Base-by-base conservation (phyloP, 2,797 vertebrate species). In the Ispidina lecontei region DNA sequence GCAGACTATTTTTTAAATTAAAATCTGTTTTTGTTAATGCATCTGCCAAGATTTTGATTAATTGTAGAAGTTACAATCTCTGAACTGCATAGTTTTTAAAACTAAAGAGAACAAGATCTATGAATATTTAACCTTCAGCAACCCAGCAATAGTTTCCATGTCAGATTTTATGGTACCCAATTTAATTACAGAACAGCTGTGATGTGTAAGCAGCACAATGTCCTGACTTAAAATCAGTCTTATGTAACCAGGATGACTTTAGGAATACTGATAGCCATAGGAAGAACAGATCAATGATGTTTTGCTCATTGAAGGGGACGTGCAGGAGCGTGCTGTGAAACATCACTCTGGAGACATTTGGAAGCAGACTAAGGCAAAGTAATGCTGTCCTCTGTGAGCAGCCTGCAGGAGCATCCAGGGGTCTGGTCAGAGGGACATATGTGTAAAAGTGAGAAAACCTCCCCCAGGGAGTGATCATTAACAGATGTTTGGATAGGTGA, bases 151-250 rank as follows among this genome's bases (percentile, higher is more conserved):
- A 44, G 58, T 77, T 86, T 78, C 49, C 71, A 23, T 49, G 73
- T 80, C 62, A 74, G 58, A 58, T 92, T 93, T 89, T 63, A 77
- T 60, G 19, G 59, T 74, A 55, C 49, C 58, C 63, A 68, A 49
- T 90, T 81, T 93, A 84, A 89, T 93, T 84, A 71, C 43, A 41
- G 82, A 90, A 78, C 80, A 92, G 75, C 81, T 93, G 77, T 86
- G 78, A 47, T 87, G 67, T 84, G 71, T 59, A 78, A 74, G 59
- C 74, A 75, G 77, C 41, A 29, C 59, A 81, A 84, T 67, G 84
- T 77, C 74, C 86, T 81, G 44, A 37, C 63, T 90, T 93, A 52
- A 86, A 84, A 76, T 43, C 70, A 78, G 70, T 77, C 89, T 84
- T 74, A 81, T 44, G 52, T 84, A 39, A 93, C 59, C 54, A 92